These are phyloP conservation scores for Lepidocyrtoides sp. DNA, from an alignment of 2,888 invertebrate species.

Conservation along the genomic window DNA sequence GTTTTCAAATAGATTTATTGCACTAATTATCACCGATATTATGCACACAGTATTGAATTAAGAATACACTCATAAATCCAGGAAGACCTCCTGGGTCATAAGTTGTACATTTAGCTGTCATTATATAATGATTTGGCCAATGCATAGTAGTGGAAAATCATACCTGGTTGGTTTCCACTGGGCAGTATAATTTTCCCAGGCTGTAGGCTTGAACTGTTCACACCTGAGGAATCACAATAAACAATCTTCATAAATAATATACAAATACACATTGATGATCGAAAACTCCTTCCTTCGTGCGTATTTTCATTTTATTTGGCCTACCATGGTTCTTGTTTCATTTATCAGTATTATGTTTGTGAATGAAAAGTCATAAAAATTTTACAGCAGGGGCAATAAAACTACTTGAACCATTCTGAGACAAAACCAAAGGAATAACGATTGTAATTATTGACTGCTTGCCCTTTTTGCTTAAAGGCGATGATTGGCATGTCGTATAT, in stretches of 20 bases:
- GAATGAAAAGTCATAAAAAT: conserved; percentile 81
- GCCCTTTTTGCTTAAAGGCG: conserved; percentile 81
- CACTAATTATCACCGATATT: conserved; percentile 68
- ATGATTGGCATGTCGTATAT: conserved; percentile 85
- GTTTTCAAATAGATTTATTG: conserved; percentile 63
- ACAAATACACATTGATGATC: neutral
- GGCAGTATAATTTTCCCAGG: conserved; percentile 73
- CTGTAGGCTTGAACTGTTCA: conserved; percentile 72
- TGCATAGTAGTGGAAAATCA: neutral
- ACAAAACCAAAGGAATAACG: conserved; percentile 85
- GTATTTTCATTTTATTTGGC: neutral
- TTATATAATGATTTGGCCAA: neutral
- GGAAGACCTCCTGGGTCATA: conserved; percentile 68
- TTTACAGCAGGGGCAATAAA: conserved; percentile 83
- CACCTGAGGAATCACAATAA: conserved; percentile 63
- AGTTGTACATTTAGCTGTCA: conserved; percentile 15
- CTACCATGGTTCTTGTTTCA: conserved; percentile 32
- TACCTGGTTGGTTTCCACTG: conserved; percentile 63
- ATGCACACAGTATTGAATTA: conserved; percentile 54
- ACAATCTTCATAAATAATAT: conserved; percentile 25
- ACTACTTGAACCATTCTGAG: conserved; percentile 78
- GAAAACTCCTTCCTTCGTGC: neutral
- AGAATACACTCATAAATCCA: conserved; percentile 59
- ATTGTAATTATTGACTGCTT: conserved; percentile 85
- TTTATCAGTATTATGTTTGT: conserved; percentile 41